These are phyloP conservation scores for Neofelis nebulosa DNA, from an alignment of 2,113 vertebrate species.

Conservation along the genomic window DNA sequence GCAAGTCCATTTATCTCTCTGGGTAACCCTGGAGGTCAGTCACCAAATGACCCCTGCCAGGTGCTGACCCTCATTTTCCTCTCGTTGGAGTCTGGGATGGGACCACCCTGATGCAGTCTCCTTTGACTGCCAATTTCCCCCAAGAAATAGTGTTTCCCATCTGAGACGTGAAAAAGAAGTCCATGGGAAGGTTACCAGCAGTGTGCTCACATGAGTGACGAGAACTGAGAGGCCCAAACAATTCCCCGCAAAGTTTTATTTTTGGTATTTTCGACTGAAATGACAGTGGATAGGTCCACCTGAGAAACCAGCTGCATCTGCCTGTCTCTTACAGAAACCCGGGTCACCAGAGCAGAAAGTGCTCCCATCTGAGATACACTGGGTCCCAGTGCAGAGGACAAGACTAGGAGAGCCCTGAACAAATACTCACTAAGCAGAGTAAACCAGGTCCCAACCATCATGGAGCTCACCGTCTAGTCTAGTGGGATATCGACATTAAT, in stretches of 20 bases:
- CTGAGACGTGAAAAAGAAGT: not conserved
- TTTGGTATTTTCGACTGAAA: slow-evolving; percentile 77
- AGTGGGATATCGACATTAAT: not conserved
- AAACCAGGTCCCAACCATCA: not conserved
- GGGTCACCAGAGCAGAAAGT: slow-evolving; percentile 73
- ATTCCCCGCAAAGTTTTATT: slow-evolving; percentile 79
- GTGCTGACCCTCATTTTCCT: not conserved
- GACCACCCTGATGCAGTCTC: not conserved
- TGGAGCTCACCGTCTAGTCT: not conserved
- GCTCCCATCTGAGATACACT: slow-evolving; percentile 27
- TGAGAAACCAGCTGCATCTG: slow-evolving; percentile 78
- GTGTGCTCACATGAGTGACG: slow-evolving; percentile 71
- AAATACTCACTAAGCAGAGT: not conserved
- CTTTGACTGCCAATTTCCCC: not conserved
- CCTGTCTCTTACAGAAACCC: slow-evolving; percentile 74
- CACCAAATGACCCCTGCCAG: not conserved
- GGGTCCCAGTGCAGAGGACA: not conserved
- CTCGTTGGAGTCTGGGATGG: not conserved
- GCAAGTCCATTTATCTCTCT: not conserved
- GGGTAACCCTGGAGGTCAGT: not conserved
- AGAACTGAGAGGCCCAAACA: slow-evolving; percentile 74
- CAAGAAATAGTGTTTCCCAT: not conserved
- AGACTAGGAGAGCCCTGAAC: not conserved
- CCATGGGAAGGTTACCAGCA: slow-evolving; percentile 53
- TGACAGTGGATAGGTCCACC: slow-evolving; percentile 76